Conservation (phyloP, 2,797 vertebrate species). For the Otolemur crassicaudatus region DNA sequence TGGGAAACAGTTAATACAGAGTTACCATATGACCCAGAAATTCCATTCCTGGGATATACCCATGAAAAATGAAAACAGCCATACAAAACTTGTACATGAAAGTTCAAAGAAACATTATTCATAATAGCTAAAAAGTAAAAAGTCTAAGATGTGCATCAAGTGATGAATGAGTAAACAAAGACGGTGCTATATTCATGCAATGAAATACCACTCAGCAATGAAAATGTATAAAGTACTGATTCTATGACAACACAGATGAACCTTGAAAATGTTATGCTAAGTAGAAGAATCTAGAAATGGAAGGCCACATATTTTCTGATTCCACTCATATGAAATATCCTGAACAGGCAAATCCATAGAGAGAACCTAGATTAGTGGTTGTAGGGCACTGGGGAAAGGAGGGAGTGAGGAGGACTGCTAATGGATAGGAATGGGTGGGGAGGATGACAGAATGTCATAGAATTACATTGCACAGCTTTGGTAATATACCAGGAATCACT, state of each 20-base stretch:
- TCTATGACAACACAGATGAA: not conserved
- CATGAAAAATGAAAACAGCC: not conserved
- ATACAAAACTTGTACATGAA: not conserved
- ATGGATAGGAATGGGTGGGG: not conserved
- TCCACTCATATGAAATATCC: not conserved
- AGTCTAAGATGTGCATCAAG: not conserved
- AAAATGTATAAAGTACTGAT: not conserved
- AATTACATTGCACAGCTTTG: not conserved
- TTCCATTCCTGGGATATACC: not conserved
- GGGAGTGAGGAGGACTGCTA: not conserved
- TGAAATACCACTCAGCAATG: not conserved
- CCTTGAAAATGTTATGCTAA: constrained; percentile 6
- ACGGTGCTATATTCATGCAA: not conserved
- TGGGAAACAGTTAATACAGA: not conserved
- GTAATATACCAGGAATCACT: constrained; percentile 4
- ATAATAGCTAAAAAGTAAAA: not conserved
- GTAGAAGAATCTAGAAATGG: not conserved
- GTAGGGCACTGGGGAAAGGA: not conserved
- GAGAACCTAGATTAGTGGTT: not conserved
- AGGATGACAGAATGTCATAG: not conserved
- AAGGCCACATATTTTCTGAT: not conserved
- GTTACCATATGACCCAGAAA: not conserved
- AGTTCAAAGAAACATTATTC: not conserved
- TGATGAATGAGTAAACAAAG: not conserved
- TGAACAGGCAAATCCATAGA: not conserved